Evolutionary conservation across 2,888 invertebrate genomes (phyloP), one percentile per base, ranked within the genome.

Genomic region (Heteromyza rotundicornis): DNA sequence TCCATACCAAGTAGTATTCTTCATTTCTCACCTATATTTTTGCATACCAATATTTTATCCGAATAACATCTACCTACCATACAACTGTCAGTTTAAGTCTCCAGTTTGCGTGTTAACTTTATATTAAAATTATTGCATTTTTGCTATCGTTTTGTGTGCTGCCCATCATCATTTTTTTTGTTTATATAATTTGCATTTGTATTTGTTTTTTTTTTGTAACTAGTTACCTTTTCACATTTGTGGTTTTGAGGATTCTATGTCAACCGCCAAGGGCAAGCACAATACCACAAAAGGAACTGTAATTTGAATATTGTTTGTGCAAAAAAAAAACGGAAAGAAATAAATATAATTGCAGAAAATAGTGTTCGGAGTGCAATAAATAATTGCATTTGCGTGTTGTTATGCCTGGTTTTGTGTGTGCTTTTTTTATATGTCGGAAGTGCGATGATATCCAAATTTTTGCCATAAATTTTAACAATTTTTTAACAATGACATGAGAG

Each of bases 201-300:
- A 7, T 5, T 27, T 27, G 10, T 27, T 27, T 27, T 27, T 27
- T 27, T 27, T 27, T 27, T 27, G 27, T n/a, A n/a, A n/a, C n/a
- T n/a, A n/a, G n/a, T n/a, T n/a, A n/a, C n/a, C 27, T 27, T 27
- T 27, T 40, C 10, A 7, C 5, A 40, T n/a, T 40, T 40, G 16
- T 40, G 40, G 16, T 40, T 32, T 40, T n/a, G 10, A 40, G 40
- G 40, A 47, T 47, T 47, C 47, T 47, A 47, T 47, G 47, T 47
- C 47, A 47, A 47, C 47, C 20, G 20, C 47, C 47, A 47, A 47
- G 47, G 47, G 47, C 47, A 40, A 40, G n/a, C 10, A 40, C 12
- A 32, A 32, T 12, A 32, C 5, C 5, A n/a, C 16, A 40, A 40
- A n/a, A 3, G 3, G 14, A 12, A 32, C 7, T n/a, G n/a, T 40